phyloP scores from a whole-genome alignment of 2,888 invertebrate species.

The Andrena marginata region DNA sequence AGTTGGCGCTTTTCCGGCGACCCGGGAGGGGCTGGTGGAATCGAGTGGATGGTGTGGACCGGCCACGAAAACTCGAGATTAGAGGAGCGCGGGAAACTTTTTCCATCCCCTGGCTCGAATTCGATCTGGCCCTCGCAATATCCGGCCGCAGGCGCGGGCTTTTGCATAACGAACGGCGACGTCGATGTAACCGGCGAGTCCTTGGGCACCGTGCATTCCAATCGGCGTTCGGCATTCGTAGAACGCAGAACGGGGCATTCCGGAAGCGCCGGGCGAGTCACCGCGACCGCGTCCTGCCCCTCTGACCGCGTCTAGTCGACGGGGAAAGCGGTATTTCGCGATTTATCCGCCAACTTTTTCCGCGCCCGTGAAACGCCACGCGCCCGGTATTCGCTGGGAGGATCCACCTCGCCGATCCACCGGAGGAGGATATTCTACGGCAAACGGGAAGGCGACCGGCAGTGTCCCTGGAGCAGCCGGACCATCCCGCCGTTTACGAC shows the following conservation, averaged over 20 bases:
- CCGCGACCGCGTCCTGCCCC: not conserved
- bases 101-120: not conserved
- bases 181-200: slow-evolving; percentile 41
- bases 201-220: slow-evolving; percentile 50
- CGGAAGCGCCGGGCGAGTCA: slow-evolving; percentile 25
- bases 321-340: not conserved
- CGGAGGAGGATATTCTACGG: not conserved
- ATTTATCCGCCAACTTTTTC: slow-evolving; percentile 25
- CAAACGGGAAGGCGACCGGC: too few relatives aligned
- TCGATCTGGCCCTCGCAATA: not conserved
- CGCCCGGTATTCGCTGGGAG: not conserved
- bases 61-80: not conserved
- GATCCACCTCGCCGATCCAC: not conserved
- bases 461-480: too few relatives aligned
- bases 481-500: too few relatives aligned
- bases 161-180: too few relatives aligned
- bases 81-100: not conserved
- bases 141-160: not conserved
- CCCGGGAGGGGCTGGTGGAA: too few relatives aligned
- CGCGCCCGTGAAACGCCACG: slow-evolving; percentile 1
- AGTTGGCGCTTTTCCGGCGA: not conserved
- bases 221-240: slow-evolving; percentile 56
- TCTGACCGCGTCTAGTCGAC: too few relatives aligned
- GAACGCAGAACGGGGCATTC: slow-evolving; percentile 40
- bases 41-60: not conserved